Percentiles rank a stretch among this genome's conserved stretches.
phyloP scores from a whole-genome alignment of 2,888 invertebrate genomes.

The Gari tellinella region DNA sequence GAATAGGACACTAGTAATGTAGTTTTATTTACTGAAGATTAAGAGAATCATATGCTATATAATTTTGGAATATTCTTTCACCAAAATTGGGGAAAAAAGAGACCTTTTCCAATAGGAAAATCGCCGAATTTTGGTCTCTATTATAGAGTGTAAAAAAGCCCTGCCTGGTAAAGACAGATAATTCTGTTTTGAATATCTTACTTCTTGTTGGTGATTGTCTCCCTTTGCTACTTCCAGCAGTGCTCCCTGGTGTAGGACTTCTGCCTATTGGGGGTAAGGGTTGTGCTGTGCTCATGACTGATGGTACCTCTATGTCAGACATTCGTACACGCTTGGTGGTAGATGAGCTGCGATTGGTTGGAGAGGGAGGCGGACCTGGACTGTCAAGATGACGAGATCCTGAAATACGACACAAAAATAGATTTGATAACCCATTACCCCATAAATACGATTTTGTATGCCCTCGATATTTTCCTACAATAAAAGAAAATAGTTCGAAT shows the following conservation, averaged over 20 bases:
- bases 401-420: too few relatives aligned
- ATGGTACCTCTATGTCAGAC: conserved; percentile 53
- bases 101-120: too few relatives aligned
- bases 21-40: too few relatives aligned
- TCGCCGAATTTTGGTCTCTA: too few relatives aligned
- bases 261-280: conserved; percentile 68
- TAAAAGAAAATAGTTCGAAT: too few relatives aligned
- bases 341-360: conserved; percentile 42
- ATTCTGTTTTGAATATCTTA: conserved; percentile 1
- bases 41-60: too few relatives aligned
- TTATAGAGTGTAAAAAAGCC: not conserved
- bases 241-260: conserved; percentile 19
- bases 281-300: conserved; percentile 52
- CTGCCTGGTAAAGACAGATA: not conserved
- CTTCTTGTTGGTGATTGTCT: conserved; percentile 46
- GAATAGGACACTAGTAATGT: too few relatives aligned
- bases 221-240: conserved; percentile 13
- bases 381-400: conserved; percentile 33
- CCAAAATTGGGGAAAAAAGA: too few relatives aligned
- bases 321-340: conserved; percentile 62
- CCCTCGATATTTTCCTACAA: too few relatives aligned
- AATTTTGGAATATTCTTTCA: too few relatives aligned
- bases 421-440: too few relatives aligned
- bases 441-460: too few relatives aligned
- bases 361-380: conserved; percentile 54